Base-by-base conservation (phyloP, 2,888 invertebrate species). In the Oxystoma pomonae region DNA sequence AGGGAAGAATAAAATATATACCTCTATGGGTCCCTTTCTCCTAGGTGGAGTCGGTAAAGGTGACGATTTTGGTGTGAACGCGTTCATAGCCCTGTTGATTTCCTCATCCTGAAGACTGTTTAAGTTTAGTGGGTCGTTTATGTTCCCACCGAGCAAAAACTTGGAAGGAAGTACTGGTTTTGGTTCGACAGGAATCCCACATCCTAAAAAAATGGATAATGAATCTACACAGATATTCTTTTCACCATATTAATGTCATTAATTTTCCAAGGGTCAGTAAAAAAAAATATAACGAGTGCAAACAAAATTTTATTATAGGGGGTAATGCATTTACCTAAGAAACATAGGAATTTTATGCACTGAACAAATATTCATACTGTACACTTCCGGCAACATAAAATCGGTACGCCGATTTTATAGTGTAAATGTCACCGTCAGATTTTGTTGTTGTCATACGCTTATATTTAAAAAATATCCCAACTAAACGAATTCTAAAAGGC, bases 91-190 rank as follows among this genome's bases (percentile, higher is more conserved):
- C 70, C 90, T 83, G 74, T 88, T 88, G 73, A 88, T 89, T 17
- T 71, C 70, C 55, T 70, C 71, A 62, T 68, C 66, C 21, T 68
- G 61, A 72, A 98, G 84, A 76, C 96, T 95, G 76, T 94, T 95
- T 65, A 98, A 81, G 82, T 98, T 98, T 56, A 98, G 81, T 0
- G 97, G 98, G 83, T 98, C 98, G 70, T 91, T 91, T 70, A 96
- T 96, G 79, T 95, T 97, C 7, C 97, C 98, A 55, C 97, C 98
- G 1, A 97, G 85, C 2, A 95, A 82, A 81, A 98, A 97, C 79
- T 96, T 96, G 0, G 94, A 94, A 0, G 97, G 96, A 59, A 94
- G 90, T 73, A 94, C 91, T 61, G 86, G 86, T 76, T 92, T 92
- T 1, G 89, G 88, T 71, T 86, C 83, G 58, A 78, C 76, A 53